A percentile compares a stretch with the other conserved stretches of the same genome.
Conservation (phyloP, 2,888 invertebrate species). For the Epinotia ramella region DNA sequence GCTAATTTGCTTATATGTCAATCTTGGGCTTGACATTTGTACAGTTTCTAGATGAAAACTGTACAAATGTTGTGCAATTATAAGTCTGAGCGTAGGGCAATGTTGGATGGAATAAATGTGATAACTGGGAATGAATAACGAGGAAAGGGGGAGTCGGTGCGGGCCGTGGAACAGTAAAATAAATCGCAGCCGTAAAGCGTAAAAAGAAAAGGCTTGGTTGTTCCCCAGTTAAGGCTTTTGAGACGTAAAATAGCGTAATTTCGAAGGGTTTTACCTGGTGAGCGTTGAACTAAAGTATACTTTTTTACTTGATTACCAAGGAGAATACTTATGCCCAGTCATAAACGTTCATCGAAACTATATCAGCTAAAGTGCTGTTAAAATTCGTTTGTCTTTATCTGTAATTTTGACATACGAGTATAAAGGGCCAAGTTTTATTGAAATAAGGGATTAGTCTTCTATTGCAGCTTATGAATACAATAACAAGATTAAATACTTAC, state of each 20-base stretch:
- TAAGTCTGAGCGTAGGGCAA: constrained; percentile 11
- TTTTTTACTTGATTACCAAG: constrained; percentile 24
- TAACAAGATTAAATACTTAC: constrained; percentile 24
- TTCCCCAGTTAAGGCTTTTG: constrained; percentile 17
- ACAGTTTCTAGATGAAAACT: background rate
- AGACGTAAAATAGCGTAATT: constrained; percentile 31
- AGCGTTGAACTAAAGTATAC: constrained; percentile 24
- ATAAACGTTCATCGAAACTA: no score
- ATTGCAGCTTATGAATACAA: constrained; percentile 1
- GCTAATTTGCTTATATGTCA: background rate
- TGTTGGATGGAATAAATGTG: constrained; percentile 37
- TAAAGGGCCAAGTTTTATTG: no score
- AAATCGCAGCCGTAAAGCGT: constrained; percentile 44
- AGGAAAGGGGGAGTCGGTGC: constrained; percentile 43
- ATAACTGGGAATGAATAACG: constrained; percentile 44
- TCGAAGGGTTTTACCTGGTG: constrained; percentile 29
- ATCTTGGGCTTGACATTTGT: background rate
- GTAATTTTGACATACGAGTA: no score
- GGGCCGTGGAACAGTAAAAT: constrained; percentile 42
- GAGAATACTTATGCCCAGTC: no score
- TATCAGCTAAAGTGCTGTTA: no score
- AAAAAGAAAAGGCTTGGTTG: constrained; percentile 37
- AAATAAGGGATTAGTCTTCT: background rate
- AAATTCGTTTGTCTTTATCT: no score
- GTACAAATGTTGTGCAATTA: background rate